Percentiles rank a stretch among this genome's conserved stretches.
These are phyloP conservation scores for Psophia crepitans DNA, from an alignment of 2,113 vertebrate species.

Conservation along the genomic window DNA sequence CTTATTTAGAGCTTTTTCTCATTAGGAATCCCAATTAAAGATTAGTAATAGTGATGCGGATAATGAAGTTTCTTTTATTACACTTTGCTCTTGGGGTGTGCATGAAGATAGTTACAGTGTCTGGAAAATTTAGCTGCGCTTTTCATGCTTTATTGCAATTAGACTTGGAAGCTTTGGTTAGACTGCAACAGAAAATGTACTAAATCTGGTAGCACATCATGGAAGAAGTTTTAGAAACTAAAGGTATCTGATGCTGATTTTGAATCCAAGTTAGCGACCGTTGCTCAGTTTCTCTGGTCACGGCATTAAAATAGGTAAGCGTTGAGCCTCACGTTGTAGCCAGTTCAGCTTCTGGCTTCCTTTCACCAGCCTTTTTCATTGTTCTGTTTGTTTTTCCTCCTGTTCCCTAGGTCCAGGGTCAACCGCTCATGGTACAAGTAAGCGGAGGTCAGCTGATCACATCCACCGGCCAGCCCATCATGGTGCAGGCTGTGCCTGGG, in stretches of 20 bases:
- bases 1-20: background rate
- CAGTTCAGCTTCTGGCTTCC: background rate
- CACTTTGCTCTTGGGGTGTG: background rate
- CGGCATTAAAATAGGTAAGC: background rate
- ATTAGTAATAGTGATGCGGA: background rate
- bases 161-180: background rate
- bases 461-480: constrained; percentile 96
- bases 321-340: background rate
- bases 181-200: background rate
- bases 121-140: background rate
- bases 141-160: background rate
- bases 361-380: constrained; percentile 51
- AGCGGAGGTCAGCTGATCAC: constrained; percentile 98
- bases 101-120: background rate
- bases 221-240: background rate
- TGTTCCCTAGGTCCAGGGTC: constrained; percentile 87
- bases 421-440: constrained; percentile 98
- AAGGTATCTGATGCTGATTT: background rate
- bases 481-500: constrained; percentile 97
- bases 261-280: background rate
- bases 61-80: background rate
- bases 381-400: constrained; percentile 14
- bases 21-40: background rate
- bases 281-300: background rate
- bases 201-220: background rate